Evolutionary conservation across 2,888 invertebrate genomes (phyloP), one percentile per base, ranked within the genome.

Genomic region (Tinea semifulvella): DNA sequence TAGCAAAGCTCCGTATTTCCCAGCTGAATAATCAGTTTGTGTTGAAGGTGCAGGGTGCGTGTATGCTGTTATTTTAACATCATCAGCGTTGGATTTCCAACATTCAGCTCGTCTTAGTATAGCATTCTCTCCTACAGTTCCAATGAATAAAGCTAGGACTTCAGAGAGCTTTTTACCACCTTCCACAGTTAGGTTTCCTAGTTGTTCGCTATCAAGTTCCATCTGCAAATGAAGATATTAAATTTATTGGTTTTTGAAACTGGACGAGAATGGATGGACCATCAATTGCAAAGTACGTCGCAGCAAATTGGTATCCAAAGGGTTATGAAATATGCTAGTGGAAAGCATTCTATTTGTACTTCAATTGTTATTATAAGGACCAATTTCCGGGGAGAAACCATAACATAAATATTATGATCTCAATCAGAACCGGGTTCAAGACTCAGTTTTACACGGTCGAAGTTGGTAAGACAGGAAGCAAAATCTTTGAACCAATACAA

Each of bases 41-140:
- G 63, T 45, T 7, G 77, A 52, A 1, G 86, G 83, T 6, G 90
- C 84, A 0, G 95, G 93, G 77, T 97, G 96, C 1, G 94, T 89
- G 60, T 88, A 91, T 20, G 90, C 91, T 46, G 86, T 71, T 11
- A 96, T 73, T 52, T 68, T 71, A 1, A 80, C 65, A 48, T 75
- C 76, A 18, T 62, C 62, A 39, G 46, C 57, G 48, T 80, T 79
- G 0, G 85, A 84, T 63, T 86, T 89, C 66, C 92, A 85, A 61
- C 90, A 90, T 27, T 91, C 80, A 0, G 93, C 96, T 48, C 96
- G 84, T 44, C 89, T 84, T 5, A 95, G 70, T 2, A 85, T 75
- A 31, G 97, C 91, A 71, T 98, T 98, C 74, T 98, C 98, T 1
- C 97, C 96, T 3, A 98, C 84, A 44, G 84, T 85, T 2, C 96